Evolutionary conservation across 2,113 vertebrate species (phyloP), one percentile per base, ranked within the genome.

Genomic region (Gila orcuttii): DNA sequence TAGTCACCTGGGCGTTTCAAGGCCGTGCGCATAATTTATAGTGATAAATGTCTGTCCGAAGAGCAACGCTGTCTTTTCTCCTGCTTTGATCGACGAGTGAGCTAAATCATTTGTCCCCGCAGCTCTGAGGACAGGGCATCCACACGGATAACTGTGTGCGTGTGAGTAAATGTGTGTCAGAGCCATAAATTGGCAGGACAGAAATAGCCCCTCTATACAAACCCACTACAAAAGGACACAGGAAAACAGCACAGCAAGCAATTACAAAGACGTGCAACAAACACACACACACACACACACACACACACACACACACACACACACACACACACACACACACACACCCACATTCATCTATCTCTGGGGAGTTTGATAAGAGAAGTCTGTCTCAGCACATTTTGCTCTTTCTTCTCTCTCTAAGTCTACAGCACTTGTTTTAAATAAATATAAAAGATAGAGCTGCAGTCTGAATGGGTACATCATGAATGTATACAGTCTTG

Each of bases 311-410:
- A 79, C 62, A 86, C 66, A 86, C 82, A 36, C 31, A 71, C 75
- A 86, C 77, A 86, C 71, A 36, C 31, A 79, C 62, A 86, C 77
- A 86, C 82, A 84, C 69, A 39, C 59, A 66, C 36, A 66, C 79
- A 81, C 79, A 64, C 59, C 68, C 77, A 23, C 84, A 45, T 45
- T 55, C 85, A 86, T 50, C 25, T 52, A 80, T 82, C 78, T 82
- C 79, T 82, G 79, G 69, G 79, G 57, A 86, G 55, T 71, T 50
- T 76, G 85, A 86, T 86, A 86, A 86, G 71, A 62, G 79, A 86
- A 64, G 73, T 82, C 85, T 75, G 57, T 64, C 85, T 86, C 85
- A 75, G 85, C 85, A 82, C 80, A 75, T 82, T 86, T 36, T 80
- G 3, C 47, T 50, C n/a, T 3, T 12, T 11, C 50, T 36, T 68